phyloP scores from a whole-genome alignment of 2,888 invertebrate species.

The Epinotia bilunana region DNA sequence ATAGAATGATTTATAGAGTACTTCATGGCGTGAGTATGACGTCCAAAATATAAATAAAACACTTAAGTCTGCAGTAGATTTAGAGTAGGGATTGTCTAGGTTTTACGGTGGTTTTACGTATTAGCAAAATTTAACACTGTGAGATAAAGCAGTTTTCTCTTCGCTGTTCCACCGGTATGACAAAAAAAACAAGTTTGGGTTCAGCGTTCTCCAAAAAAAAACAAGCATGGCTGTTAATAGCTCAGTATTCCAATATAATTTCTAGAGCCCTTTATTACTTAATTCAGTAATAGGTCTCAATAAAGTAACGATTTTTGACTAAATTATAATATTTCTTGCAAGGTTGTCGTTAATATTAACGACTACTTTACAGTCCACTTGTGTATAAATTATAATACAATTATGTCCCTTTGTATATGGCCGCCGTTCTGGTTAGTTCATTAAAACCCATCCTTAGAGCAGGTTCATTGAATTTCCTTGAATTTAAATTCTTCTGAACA shows the following conservation, averaged over 20 bases:
- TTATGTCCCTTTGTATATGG: constrained; percentile 7
- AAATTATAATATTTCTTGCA: neutral
- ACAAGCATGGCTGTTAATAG: neutral
- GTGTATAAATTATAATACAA: neutral
- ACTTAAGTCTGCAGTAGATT: neutral
- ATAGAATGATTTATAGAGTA: constrained; percentile 20
- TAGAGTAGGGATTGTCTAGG: neutral
- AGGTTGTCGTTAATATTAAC: neutral
- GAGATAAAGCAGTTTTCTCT: neutral
- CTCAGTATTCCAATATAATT: neutral
- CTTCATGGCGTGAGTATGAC: constrained; percentile 14
- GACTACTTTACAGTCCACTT: neutral
- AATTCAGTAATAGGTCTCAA: neutral
- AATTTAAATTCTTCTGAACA: constrained; percentile 58
- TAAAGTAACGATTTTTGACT: too few species aligned
- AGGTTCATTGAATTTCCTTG: constrained; percentile 69
- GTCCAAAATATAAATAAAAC: constrained; percentile 2
- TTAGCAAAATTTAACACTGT: neutral
- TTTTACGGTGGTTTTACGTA: neutral
- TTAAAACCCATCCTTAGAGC: constrained; percentile 42
- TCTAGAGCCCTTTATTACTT: neutral
- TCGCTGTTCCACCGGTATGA: neutral
- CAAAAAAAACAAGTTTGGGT: neutral
- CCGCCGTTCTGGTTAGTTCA: constrained; percentile 44
- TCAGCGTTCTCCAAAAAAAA: neutral